Evolutionary conservation across 1,140 invertebrate genomes (phyloP), one percentile per base, ranked within the genome.

Genomic region (Drosophila ficusphila): DNA sequence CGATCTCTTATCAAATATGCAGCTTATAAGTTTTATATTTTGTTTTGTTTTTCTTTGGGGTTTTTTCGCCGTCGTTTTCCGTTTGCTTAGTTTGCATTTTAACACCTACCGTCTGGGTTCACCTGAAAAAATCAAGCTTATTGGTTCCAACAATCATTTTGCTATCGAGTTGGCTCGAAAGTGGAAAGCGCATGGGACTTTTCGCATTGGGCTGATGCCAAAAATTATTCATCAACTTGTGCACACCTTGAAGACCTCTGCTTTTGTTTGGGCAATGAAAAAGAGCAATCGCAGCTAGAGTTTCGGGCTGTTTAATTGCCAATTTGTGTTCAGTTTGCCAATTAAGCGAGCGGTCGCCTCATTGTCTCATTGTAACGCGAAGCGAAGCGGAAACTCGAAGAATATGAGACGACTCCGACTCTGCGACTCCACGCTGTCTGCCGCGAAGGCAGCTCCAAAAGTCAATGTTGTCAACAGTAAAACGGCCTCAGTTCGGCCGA

Each of bases 81-180:
- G 73, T 71, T 86, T 72, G 76, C 79, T 86, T 68, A 89, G 49
- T 73, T 86, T 67, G 86, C 85, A 81, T 75, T 85, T 85, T 64
- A 75, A 70, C 73, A 75, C 72, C 62, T 73, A 44, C 56, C 41
- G 42, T 69, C 64, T 70, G 51, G 64, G n/a, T 21, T 33, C 25
- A 41, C 29, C 47, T 27, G 12, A 12, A 1, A 4, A 34, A 36
- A 14, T 0, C 23, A 33, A 25, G 41, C 69, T 36, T 52, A 31
- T 62, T 41, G 9, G 46, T 39, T 41, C 7, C 6, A 16, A 3
- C 19, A 57, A 21, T 11, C 19, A 21, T 0, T 34, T 58, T 23
- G 52, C 9, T 18, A 29, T 4, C 14, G 8, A 11, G 12, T 16
- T 14, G 6, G 8, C 11, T 12, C 2, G 1, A 9, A 18, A 11